Conservation (phyloP, 2,113 vertebrate genomes). For the Herpailurus yagouaroundi region DNA sequence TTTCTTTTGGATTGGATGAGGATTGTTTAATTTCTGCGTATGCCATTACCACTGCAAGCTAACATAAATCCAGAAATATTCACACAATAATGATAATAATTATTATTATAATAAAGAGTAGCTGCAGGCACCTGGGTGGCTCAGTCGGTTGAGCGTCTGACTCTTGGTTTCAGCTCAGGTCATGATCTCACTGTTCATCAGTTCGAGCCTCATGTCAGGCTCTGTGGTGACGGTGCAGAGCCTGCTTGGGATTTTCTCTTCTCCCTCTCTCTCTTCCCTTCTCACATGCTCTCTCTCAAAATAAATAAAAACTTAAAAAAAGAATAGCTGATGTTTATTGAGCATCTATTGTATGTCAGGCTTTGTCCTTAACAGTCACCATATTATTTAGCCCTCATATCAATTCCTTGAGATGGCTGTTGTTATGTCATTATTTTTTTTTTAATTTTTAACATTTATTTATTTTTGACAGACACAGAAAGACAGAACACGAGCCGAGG, state of each 20-base stretch:
- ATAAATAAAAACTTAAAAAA: no score
- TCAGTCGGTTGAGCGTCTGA: no score
- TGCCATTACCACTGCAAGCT: background rate
- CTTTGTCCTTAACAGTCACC: background rate
- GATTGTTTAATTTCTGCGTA: background rate
- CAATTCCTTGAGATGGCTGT: background rate
- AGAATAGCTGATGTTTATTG: background rate
- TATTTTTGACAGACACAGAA: no score
- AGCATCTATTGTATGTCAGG: background rate
- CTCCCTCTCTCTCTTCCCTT: no score
- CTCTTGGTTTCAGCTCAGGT: no score
- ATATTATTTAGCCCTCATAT: background rate
- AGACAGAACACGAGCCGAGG: no score
- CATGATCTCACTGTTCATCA: no score
- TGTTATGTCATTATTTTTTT: background rate
- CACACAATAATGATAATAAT: background rate
- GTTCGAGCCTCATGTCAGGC: no score
- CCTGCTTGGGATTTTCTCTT: no score
- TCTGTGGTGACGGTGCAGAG: no score
- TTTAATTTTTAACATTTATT: no score
- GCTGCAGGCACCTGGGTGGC: background rate
- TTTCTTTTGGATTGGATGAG: conserved; percentile 7
- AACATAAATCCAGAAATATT: background rate
- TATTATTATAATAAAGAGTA: background rate
- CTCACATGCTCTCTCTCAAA: no score